Base-by-base conservation (phyloP, 64 coral and sea anemone genomes). In the Stichodactyla helianthus region DNA sequence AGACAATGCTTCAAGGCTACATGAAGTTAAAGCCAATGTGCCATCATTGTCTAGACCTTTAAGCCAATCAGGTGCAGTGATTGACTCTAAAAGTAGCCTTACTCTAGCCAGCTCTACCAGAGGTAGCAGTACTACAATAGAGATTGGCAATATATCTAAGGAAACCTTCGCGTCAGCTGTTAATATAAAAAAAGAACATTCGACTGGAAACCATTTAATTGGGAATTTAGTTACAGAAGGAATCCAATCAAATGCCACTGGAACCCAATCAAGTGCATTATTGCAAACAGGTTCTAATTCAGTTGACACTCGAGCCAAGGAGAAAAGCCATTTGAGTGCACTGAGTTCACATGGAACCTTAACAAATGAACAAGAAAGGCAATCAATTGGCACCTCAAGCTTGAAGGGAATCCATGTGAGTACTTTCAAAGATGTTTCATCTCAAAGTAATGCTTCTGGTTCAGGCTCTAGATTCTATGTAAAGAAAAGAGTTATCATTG, bases 401-500 rank as follows among this genome's bases (percentile, higher is more conserved):
- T 74, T 74, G 68, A 74, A 31, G 27, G 68, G 25, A 74, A 74
- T 23, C 68, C 68, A 74, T 74, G 17, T 4, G 11, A 74, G 12
- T 74, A 25, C 26, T 74, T 9, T 19, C 12, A 74, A 74, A 74
- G 68, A 74, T 74, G 25, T 19, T 4, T 10, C 25, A 50, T 77
- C 64, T 26, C 20, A 63, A 63, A 31, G 12, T 61, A 85, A 25
- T 12, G 23, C 58, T 17, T 26, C 9, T 86, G 55, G 74, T 88
- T 71, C 86, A 28, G 93, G 89, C 28, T 95, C 97, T 71, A 89
- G 97, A 88, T 99, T 99, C 19, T 99, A 99, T 76, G 51, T 99
- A 6, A 99, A 95, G 82, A 99, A 94, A 52, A 84, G 90, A 89
- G 77, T 99, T 6, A 99, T 99, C 44, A 71, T 99, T 86, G 97